Evolutionary conservation across 64 coral and sea anemone species (phyloP), one percentile per base, ranked within the genome.

Genomic region (Anthopleura sola): DNA sequence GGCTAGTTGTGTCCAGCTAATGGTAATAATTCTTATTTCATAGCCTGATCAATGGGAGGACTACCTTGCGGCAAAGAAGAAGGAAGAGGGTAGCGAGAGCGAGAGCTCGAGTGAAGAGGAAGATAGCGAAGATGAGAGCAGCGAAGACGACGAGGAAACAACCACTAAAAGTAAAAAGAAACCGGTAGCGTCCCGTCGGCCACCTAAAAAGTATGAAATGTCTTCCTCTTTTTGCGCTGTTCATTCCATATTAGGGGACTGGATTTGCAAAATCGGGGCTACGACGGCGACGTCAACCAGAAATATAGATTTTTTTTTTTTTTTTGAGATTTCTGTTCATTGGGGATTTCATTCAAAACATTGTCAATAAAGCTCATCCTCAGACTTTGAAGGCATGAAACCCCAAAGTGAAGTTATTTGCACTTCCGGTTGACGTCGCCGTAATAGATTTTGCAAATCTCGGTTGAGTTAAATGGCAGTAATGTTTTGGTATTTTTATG

Each of bases 21-120:
- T 71, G 14, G 1, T 71, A 5, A 36, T 71, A 17, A 16, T 56
- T 31, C 33, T 58, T 7, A 2, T 83, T 83, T 31, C 4, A 37
- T 44, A 98, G 95, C 95, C 95, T 54, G 89, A 98, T 19, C 83
- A 94, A 32, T 98, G 95, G 95, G 88, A 94, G 23, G 89, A 94
- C 19, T 94, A 98, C 68, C 39, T 89, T 18, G 90, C 86, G 26
- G 86, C 24, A 78, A 93, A 88, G 50, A 85, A 82, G 6, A 68
- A 93, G 19, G 75, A 92, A 50, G 79, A 49, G 29, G 87, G 85
- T 88, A 87, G 83, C 26, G 86, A 64, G 83, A 86, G 90, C 3
- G 84, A 88, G 9, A 88, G 81, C 24, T 64, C 60, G 6, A 87
- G 76, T 16, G 88, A 94, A 9, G 91, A 36, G 6, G 83, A 89